phyloP scores from a whole-genome alignment of 2,797 vertebrate genomes.

The Notolepis coatsorum region DNA sequence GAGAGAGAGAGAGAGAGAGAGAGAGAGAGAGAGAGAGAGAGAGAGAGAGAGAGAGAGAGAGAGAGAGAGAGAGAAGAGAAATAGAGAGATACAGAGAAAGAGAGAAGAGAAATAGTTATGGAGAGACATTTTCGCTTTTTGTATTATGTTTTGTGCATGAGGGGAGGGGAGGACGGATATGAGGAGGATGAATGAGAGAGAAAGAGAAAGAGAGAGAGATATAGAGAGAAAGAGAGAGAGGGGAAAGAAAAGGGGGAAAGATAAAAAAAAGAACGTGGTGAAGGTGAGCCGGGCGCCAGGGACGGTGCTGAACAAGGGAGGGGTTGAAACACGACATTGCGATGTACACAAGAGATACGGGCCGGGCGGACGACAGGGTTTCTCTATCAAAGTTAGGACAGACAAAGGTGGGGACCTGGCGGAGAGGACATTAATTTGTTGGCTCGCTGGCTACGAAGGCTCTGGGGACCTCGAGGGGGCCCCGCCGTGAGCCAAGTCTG shows the following conservation, averaged over 20 bases:
- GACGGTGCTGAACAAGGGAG: no score
- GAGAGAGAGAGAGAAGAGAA: not conserved
- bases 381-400: not conserved
- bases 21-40: not conserved
- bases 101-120: no score
- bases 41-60: not conserved
- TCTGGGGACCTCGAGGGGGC: slow-evolving; percentile 24
- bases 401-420: slow-evolving; percentile 17
- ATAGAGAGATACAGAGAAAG: not conserved
- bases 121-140: slow-evolving; percentile 30
- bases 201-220: not conserved
- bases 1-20: slow-evolving; percentile 26
- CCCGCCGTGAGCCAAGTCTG: slow-evolving; percentile 27
- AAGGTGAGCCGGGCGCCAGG: not conserved
- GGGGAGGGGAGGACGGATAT: not conserved
- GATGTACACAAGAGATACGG: slow-evolving; percentile 1
- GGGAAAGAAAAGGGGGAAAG: not conserved
- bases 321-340: slow-evolving; percentile 14
- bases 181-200: slow-evolving; percentile 24
- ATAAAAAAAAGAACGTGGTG: slow-evolving; percentile 2
- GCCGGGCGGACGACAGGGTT: not conserved
- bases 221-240: not conserved
- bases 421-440: slow-evolving; percentile 34
- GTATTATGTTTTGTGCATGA: slow-evolving; percentile 28
- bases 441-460: slow-evolving; percentile 26